phyloP scores from a whole-genome alignment of 2,797 vertebrate genomes.

The Philypnodon macrostomus region DNA sequence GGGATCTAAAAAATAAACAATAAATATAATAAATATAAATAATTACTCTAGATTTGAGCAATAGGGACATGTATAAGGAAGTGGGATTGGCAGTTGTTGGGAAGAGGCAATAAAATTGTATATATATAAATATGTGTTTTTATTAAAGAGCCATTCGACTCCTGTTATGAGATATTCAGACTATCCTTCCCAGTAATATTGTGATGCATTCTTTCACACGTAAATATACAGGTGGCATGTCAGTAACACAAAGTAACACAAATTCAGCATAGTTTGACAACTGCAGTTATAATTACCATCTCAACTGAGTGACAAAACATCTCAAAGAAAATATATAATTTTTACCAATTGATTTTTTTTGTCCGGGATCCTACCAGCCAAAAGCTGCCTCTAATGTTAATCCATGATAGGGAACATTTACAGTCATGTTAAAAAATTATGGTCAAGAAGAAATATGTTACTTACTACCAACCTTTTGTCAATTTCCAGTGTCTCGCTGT shows the following conservation, averaged over 20 bases:
- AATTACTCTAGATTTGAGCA: too few relatives aligned
- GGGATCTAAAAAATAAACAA: conserved; percentile 30
- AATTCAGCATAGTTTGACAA: too few relatives aligned
- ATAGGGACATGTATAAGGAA: background rate
- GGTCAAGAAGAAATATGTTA: background rate
- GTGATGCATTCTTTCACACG: too few relatives aligned
- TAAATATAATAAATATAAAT: background rate
- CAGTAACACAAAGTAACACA: too few relatives aligned
- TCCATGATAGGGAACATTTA: too few relatives aligned
- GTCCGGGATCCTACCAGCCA: too few relatives aligned
- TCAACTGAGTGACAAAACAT: background rate
- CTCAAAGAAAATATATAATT: background rate
- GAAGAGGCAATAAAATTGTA: background rate
- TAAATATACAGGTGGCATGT: too few relatives aligned
- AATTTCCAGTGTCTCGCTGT: conserved; percentile 79
- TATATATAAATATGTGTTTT: background rate
- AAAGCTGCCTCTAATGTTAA: too few relatives aligned
- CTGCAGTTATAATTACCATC: too few relatives aligned
- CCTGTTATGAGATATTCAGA: background rate
- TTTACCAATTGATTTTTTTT: too few relatives aligned
- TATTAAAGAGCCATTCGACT: too few relatives aligned
- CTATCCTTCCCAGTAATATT: too few relatives aligned
- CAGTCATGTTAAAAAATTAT: background rate
- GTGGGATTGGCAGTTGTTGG: background rate
- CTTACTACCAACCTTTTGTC: conserved; percentile 78